Conservation (phyloP, 2,797 vertebrate species). For the Acropternis orthonyx region DNA sequence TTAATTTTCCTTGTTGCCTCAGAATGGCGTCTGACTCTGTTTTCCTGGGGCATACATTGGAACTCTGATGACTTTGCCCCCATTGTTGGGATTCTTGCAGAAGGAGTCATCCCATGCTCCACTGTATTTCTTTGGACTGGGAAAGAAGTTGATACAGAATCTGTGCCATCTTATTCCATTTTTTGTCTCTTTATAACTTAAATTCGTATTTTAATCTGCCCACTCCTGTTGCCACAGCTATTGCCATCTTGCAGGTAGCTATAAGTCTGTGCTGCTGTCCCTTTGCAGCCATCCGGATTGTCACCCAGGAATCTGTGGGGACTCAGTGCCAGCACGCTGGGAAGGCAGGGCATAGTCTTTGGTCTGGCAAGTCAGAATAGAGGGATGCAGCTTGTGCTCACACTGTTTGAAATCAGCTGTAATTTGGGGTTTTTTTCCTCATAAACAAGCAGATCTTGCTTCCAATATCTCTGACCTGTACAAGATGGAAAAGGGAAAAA, state of each 20-base stretch:
- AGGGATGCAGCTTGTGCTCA: not conserved
- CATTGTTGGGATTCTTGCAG: slow-evolving; percentile 41
- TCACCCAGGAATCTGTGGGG: not conserved
- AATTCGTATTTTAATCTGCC: not conserved
- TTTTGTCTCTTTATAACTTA: not conserved
- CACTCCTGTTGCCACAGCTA: not conserved
- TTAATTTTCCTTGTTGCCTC: not conserved
- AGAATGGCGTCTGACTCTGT: not conserved
- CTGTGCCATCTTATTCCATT: not conserved
- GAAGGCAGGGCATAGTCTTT: not conserved
- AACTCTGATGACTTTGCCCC: slow-evolving; percentile 11
- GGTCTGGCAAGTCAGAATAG: not conserved
- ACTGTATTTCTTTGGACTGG: not conserved
- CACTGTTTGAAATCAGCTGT: not conserved
- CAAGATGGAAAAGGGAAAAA: not conserved
- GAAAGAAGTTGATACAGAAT: not conserved
- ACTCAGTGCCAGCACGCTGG: not conserved
- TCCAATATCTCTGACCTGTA: not conserved
- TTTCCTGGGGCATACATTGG: not conserved
- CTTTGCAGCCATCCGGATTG: not conserved
- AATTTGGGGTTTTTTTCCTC: not conserved
- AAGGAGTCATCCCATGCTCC: not conserved
- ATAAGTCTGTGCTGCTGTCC: not conserved
- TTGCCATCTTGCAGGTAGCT: not conserved
- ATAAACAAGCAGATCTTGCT: not conserved